A percentile compares a stretch with the other conserved stretches of the same genome.
phyloP scores from a whole-genome alignment of 1,140 invertebrate species.

The Drepana arcuata region DNA sequence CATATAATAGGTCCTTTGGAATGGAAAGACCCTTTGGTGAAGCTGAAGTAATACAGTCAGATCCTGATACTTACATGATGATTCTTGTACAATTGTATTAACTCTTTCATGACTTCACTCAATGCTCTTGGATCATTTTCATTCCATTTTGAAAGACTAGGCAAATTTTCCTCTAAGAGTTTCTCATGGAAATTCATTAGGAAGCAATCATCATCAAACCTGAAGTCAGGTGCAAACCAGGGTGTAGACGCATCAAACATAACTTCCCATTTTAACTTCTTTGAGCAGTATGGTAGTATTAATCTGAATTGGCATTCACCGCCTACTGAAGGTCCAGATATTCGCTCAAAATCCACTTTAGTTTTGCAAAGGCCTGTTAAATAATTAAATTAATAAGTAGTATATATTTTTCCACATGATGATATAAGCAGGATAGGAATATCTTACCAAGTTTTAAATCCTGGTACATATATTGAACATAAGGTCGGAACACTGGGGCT shows the following conservation, averaged over 20 bases:
- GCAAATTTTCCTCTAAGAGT: slow-evolving; percentile 59
- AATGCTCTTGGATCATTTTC: slow-evolving; percentile 65
- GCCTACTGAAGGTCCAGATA: slow-evolving; percentile 29
- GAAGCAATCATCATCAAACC: slow-evolving; percentile 74
- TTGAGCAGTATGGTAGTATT: slow-evolving; percentile 59
- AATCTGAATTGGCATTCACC: slow-evolving; percentile 47
- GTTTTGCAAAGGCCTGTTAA: slow-evolving; percentile 50
- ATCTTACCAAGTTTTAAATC: slow-evolving; percentile 51
- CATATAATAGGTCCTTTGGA: no score
- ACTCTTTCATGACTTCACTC: slow-evolving; percentile 70
- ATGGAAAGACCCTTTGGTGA: no score
- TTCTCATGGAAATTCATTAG: slow-evolving; percentile 67
- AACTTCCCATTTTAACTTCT: slow-evolving; percentile 62
- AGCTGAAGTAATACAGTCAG: slow-evolving; percentile 1
- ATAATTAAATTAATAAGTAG: not conserved
- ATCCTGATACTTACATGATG: slow-evolving; percentile 61
- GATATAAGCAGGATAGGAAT: not conserved
- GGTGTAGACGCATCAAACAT: slow-evolving; percentile 54
- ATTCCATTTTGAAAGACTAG: slow-evolving; percentile 74
- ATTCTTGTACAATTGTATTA: slow-evolving; percentile 70
- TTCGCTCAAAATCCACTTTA: slow-evolving; percentile 55
- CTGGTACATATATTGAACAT: slow-evolving; percentile 49
- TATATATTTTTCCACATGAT: not conserved
- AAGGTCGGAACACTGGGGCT: slow-evolving; percentile 48
- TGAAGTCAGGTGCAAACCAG: slow-evolving; percentile 63